A percentile compares a stretch with the other conserved stretches of the same genome.
phyloP scores from a whole-genome alignment of 2,888 invertebrate species.

The Alloplasta piceator region DNA sequence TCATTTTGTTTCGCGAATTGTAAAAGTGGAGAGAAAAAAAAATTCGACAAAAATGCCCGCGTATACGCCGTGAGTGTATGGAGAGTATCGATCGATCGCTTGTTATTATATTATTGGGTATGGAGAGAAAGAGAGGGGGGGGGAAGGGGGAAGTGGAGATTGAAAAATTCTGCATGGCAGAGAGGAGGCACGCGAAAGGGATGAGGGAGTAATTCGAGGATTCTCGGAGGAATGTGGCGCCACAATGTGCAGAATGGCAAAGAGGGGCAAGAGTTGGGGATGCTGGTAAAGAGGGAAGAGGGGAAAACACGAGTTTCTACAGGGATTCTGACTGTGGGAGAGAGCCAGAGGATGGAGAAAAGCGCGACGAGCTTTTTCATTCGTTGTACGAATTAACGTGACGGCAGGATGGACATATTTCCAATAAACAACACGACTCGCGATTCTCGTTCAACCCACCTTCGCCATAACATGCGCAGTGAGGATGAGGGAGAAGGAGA shows the following conservation, averaged over 20 bases:
- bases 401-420: constrained; percentile 59
- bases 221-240: constrained; percentile 37
- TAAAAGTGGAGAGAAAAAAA: background rate
- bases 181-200: background rate
- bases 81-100: constrained; percentile 21
- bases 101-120: constrained; percentile 26
- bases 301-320: constrained; percentile 20
- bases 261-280: background rate
- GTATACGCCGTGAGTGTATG: background rate
- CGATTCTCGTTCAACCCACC: constrained; percentile 40
- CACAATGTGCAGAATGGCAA: background rate
- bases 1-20: background rate
- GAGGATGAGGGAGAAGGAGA: constrained; percentile 16
- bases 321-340: background rate
- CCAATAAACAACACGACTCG: constrained; percentile 60
- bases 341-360: constrained; percentile 2
- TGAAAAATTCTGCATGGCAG: constrained; percentile 31
- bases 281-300: constrained; percentile 3
- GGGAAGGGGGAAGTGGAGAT: constrained; percentile 1
- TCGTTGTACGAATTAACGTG: constrained; percentile 63
- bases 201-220: constrained; percentile 18
- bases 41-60: background rate
- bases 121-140: background rate
- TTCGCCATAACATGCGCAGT: constrained; percentile 24
- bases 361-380: constrained; percentile 47